Base-by-base conservation (phyloP, 2,888 invertebrate species). In the Polymixis lichenea region DNA sequence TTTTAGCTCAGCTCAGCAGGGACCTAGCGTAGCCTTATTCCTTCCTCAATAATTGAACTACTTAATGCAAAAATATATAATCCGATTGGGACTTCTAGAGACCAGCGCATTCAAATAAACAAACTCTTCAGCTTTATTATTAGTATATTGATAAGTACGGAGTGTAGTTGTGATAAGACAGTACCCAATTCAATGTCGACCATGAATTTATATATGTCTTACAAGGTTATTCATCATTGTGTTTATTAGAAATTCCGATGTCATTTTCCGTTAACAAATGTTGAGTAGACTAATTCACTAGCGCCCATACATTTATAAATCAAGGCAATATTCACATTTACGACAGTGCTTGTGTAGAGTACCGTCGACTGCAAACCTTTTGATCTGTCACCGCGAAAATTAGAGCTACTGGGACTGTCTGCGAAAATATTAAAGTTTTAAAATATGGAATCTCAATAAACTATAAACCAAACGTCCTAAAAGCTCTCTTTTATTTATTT, bases 391-490 rank as follows among this genome's bases (percentile, higher is more conserved):
- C 17, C 2, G n/a, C 38, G 49, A 43, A 28, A 77, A 51, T 28
- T 28, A 28, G 38, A 28, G 28, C 17, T 25, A 38, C 13, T 55
- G 22, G 17, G 22, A 32, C 38, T 9, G 9, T 58, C 17, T 49
- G 53, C 19, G 19, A 28, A 32, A 32, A 55, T 72, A 55, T 65
- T 65, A 2, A 67, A 38, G 17, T 60, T 49, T 55, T 49, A 15
- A 25, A 66, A 65, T 38, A 69, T 62, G n/a, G 80, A 82, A 82
- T 84, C 84, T 82, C 80, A 70, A 71, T 78, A 66, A 70, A 64
- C 38, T 62, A 55, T 43, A 49, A 78, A 61, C 11, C 7, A 56
- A 49, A 77, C 56, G 66, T 82, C 53, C 56, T 9, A 13, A 46
- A 49, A 58, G 70, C 66, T 83, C 80, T 79, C 79, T 83, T 72